A percentile compares a stretch with the other conserved stretches of the same genome.
These are phyloP conservation scores for Colletes collaris DNA, from an alignment of 2,888 invertebrate species.

Conservation along the genomic window DNA sequence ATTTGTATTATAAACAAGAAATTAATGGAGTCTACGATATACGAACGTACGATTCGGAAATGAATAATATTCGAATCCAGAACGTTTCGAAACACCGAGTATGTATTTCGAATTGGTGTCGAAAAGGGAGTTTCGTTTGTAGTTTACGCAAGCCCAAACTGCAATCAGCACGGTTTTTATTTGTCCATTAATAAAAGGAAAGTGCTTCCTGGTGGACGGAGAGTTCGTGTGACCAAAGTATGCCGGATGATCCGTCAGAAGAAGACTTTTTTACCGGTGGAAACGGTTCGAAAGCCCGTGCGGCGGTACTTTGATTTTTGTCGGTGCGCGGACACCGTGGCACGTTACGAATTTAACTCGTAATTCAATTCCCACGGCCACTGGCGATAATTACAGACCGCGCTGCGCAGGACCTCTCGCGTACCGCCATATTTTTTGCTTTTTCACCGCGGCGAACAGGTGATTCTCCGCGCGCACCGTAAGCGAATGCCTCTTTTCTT, in stretches of 20 bases:
- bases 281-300: conserved; percentile 17
- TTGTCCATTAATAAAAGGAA: conserved; percentile 24
- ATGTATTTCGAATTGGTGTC: conserved; percentile 11
- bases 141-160: conserved; percentile 8
- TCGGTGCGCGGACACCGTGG: conserved; percentile 54
- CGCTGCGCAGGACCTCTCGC: conserved; percentile 35
- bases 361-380: conserved; percentile 82
- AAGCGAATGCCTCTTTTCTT: conserved; percentile 51
- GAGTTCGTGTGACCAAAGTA: conserved; percentile 40
- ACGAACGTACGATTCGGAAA: too few species aligned
- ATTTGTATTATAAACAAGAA: too few species aligned
- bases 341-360: conserved; percentile 76
- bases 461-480: conserved; percentile 46
- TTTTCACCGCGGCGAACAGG: conserved; percentile 47
- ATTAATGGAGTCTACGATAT: too few species aligned
- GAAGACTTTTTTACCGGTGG: conserved; percentile 25
- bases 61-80: too few species aligned
- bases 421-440: conserved; percentile 50
- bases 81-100: not conserved
- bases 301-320: conserved; percentile 58
- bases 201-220: conserved; percentile 7
- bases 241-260: conserved; percentile 41
- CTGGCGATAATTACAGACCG: conserved; percentile 77
- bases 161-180: conserved; percentile 12
- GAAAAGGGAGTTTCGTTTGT: not conserved